These are phyloP conservation scores for Chrysemys picta DNA, from an alignment of 2,113 vertebrate genomes.

Conservation along the genomic window DNA sequence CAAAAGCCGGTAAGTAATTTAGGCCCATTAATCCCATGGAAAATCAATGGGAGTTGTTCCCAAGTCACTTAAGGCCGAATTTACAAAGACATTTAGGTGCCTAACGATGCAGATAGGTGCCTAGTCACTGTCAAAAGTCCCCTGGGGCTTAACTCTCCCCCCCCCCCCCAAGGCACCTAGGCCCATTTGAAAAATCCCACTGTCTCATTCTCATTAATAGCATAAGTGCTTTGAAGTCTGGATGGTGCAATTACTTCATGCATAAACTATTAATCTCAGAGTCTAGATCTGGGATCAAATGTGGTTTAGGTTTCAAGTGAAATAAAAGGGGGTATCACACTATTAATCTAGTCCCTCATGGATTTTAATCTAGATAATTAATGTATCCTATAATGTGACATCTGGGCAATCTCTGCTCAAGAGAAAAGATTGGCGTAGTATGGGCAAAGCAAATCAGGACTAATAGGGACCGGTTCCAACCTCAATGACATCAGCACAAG, in stretches of 20 bases:
- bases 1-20: not conserved
- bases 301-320: not conserved
- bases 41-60: accelerated
- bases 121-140: accelerated
- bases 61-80: not conserved
- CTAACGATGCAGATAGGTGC: accelerated
- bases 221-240: not conserved
- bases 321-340: not conserved
- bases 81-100: accelerated
- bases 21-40: not conserved
- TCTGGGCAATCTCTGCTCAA: accelerated
- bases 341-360: accelerated
- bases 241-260: not conserved
- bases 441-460: not conserved
- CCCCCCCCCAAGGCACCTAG: too few species aligned
- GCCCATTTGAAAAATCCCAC: not conserved
- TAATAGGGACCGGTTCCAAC: not conserved
- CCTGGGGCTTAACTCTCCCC: accelerated
- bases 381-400: accelerated
- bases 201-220: not conserved
- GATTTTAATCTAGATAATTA: accelerated
- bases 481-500: too few species aligned
- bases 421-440: accelerated
- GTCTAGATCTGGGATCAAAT: not conserved
- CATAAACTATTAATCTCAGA: not conserved